phyloP scores from a whole-genome alignment of 2,888 invertebrate genomes.

The Habrosyne pyritoides region DNA sequence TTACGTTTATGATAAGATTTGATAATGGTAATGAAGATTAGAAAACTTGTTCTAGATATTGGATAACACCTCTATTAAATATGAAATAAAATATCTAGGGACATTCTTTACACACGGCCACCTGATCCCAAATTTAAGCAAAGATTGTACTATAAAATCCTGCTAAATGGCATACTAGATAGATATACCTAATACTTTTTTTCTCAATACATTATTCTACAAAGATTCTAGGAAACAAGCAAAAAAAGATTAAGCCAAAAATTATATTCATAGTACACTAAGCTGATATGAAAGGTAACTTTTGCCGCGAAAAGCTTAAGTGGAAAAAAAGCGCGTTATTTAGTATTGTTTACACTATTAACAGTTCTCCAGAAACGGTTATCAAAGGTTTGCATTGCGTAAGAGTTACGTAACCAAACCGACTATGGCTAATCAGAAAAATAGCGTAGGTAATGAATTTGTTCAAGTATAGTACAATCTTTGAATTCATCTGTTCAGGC shows the following conservation, averaged over 20 bases:
- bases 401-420: background rate
- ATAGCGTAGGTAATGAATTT: background rate
- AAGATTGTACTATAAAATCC: too few species aligned
- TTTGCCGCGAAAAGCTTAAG: background rate
- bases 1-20: background rate
- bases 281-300: background rate
- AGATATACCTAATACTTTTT: too few species aligned
- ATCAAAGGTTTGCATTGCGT: background rate
- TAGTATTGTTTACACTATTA: background rate
- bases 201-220: too few species aligned
- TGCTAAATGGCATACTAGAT: too few species aligned
- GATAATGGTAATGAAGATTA: background rate
- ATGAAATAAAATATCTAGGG: too few species aligned
- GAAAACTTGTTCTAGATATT: background rate
- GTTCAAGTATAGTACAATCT: background rate
- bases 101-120: too few species aligned
- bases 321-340: background rate
- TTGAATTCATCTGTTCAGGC: background rate
- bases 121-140: too few species aligned
- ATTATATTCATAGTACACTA: too few species aligned
- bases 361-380: background rate
- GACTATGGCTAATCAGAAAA: background rate
- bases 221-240: too few species aligned
- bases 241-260: too few species aligned
- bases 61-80: too few species aligned